phyloP scores from a whole-genome alignment of 2,888 invertebrate genomes.

The Aphelenchoides bicaudatus region DNA sequence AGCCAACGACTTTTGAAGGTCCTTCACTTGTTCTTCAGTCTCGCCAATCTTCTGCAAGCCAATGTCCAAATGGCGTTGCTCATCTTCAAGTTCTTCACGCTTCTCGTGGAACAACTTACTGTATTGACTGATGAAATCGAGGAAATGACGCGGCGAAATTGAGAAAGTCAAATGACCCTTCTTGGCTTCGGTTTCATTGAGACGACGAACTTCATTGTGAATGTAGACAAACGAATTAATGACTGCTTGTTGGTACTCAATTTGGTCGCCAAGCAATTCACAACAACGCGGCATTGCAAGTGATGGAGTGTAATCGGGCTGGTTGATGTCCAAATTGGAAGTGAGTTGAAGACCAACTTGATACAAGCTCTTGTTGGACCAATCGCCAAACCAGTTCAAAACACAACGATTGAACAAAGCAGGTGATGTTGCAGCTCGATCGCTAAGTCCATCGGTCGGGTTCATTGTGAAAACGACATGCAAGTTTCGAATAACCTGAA shows the following conservation, averaged over 20 bases:
- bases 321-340: constrained; percentile 85
- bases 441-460: constrained; percentile 95
- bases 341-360: constrained; percentile 88
- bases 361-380: constrained; percentile 81
- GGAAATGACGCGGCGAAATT: constrained; percentile 92
- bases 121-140: constrained; percentile 98
- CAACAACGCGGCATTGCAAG: constrained; percentile 86
- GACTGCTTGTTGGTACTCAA: constrained; percentile 69
- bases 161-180: constrained; percentile 87
- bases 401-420: constrained; percentile 98
- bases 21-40: constrained; percentile 97
- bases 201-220: constrained; percentile 86
- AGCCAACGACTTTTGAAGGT: constrained; percentile 96
- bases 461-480: constrained; percentile 99
- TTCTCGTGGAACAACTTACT: constrained; percentile 88
- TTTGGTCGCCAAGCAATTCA: constrained; percentile 51
- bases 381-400: constrained; percentile 99
- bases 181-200: constrained; percentile 82
- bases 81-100: constrained; percentile 87
- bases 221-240: constrained; percentile 97
- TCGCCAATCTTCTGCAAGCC: constrained; percentile 97
- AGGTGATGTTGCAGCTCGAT: constrained; percentile 95
- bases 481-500: constrained; percentile 92
- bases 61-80: constrained; percentile 95
- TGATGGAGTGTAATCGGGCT: constrained; percentile 77